phyloP scores from a whole-genome alignment of 2,113 vertebrate species.

The Salvator merianae region DNA sequence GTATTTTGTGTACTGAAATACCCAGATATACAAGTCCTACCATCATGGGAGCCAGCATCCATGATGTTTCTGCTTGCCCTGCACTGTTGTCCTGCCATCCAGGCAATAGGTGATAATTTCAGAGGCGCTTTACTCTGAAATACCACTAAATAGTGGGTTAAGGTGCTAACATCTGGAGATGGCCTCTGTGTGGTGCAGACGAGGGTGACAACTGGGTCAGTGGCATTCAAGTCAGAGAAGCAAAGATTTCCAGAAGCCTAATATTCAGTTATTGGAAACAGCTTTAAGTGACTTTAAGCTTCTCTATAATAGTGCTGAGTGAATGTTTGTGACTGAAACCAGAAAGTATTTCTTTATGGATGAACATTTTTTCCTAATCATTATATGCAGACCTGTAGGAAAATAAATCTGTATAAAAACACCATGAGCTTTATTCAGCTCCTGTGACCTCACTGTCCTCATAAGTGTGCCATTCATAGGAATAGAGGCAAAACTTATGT shows the following conservation, averaged over 20 bases:
- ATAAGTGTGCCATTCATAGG: background rate
- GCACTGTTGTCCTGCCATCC: too few relatives aligned
- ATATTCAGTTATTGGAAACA: constrained; percentile 17
- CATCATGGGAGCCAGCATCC: too few relatives aligned
- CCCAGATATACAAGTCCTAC: too few relatives aligned
- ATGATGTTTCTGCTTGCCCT: too few relatives aligned
- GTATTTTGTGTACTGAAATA: too few relatives aligned
- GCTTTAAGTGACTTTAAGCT: background rate
- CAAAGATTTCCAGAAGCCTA: constrained; percentile 47
- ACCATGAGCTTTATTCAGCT: background rate
- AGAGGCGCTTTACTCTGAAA: too few relatives aligned
- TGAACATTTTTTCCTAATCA: accelerated
- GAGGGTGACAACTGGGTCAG: too few relatives aligned
- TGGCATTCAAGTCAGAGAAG: too few relatives aligned
- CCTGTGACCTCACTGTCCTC: background rate
- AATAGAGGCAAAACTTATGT: background rate
- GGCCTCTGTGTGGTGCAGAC: too few relatives aligned
- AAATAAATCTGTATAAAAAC: constrained; percentile 29
- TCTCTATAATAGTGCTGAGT: background rate
- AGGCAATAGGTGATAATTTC: too few relatives aligned
- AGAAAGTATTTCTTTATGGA: constrained; percentile 52
- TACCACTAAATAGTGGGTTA: too few relatives aligned
- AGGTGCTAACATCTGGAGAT: too few relatives aligned
- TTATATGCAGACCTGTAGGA: background rate
- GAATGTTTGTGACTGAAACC: background rate